Base-by-base conservation (phyloP, 2,797 vertebrate species). In the Erethizon dorsatum region DNA sequence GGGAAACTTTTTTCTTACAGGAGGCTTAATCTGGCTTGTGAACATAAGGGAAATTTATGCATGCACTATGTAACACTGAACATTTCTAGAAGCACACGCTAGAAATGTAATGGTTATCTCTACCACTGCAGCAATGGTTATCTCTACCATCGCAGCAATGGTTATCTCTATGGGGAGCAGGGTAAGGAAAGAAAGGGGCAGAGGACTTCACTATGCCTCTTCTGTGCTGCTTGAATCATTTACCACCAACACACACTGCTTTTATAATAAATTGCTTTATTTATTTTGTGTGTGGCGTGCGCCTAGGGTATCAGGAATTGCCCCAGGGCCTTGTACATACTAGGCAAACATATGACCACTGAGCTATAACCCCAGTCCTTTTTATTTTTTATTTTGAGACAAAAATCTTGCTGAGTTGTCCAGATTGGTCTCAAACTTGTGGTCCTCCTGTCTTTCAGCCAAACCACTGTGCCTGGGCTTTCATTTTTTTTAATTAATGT, bases 401-500 rank as follows among this genome's bases (percentile, higher is more conserved):
- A n/a, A 71, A 71, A 37, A 71, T 20, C n/a, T 71, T 41, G n/a
- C 67, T 10, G 10, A 20, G 45, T 26, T 77, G 22, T 47, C 73
- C 45, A 31, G 45, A 5, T 28, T 77, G 45, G 26, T 11, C 73
- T 77, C 4, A 26, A 28, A 75, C 10, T 12, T 75, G 41, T 67
- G 33, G 5, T 75, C 18, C 22, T 73, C 37, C 20, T 47, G 11
- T 14, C 45, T 77, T 45, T 17, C 45, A 28, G 26, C 26, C 77
- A 54, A 33, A 50, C 31, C 28, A 22, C 77, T 54, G 47, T 47
- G 71, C 18, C 20, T 41, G 18, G 24, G 1, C 28, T 45, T 75
- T 47, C 4, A 8, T n/a, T 41, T 28, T 79, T 79, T 73, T n/a
- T 41, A 94, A 92, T 61, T 78, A 95, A 88, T 85, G 63, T 88